Evolutionary conservation across 2,888 invertebrate genomes (phyloP), one percentile per base, ranked within the genome.

Genomic region (Ferrisia virgata): DNA sequence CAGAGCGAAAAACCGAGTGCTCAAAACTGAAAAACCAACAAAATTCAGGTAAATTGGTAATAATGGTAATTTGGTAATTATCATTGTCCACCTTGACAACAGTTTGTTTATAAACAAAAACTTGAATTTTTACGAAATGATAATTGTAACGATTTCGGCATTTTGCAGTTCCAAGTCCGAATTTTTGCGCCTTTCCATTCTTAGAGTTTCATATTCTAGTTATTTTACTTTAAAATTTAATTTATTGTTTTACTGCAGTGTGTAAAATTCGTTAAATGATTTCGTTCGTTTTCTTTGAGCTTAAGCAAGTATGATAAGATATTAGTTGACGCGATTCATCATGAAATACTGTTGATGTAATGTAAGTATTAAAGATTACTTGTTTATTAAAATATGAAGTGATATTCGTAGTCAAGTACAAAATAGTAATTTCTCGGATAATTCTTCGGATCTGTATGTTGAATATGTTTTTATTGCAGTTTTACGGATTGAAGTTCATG

Each of bases 21-120:
- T n/a, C n/a, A n/a, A n/a, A n/a, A n/a, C n/a, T n/a, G n/a, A n/a
- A n/a, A n/a, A n/a, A n/a, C n/a, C n/a, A n/a, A n/a, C n/a, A n/a
- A n/a, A n/a, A n/a, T n/a, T n/a, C n/a, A n/a, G n/a, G n/a, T n/a
- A n/a, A n/a, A n/a, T n/a, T n/a, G 11, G 39, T 39, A 39, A 58
- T 79, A 39, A 79, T 79, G 79, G 39, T 43, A 5, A 43, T 36
- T 22, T 6, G 18, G 13, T 15, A 64, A 28, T 64, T 11, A 36
- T 36, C 18, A 36, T 36, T 36, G 72, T 76, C 72, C 22, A 76
- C 72, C 72, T 76, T 76, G 72, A 36, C 64, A 82, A 82, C 82
- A 82, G 58, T 64, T 81, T 82, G 82, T 82, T 82, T 82, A 39
- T 22, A 31, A 64, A 82, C 58, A 58, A 22, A 22, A 82, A 9